Conservation (phyloP, 2,888 invertebrate genomes). For the Falcaria lacertinaria region DNA sequence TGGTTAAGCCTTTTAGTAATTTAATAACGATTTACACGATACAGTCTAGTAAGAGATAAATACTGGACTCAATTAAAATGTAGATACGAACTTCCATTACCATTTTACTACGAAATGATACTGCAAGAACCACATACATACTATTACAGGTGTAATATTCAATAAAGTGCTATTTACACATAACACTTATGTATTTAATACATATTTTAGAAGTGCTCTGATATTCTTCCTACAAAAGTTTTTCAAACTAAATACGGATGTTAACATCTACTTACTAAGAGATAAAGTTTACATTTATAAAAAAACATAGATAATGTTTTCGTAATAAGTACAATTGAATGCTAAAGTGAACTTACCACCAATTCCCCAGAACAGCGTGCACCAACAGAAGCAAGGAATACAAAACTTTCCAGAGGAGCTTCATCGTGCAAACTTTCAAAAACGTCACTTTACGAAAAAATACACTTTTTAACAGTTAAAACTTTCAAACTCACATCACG, state of each 20-base stretch:
- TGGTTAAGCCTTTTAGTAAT: not conserved
- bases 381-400: constrained; percentile 53
- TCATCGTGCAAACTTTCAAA: constrained; percentile 52
- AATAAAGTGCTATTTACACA: too few relatives aligned
- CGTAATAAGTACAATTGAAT: not conserved
- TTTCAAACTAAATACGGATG: too few relatives aligned
- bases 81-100: not conserved
- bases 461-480: constrained; percentile 17
- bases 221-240: too few relatives aligned
- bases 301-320: not conserved
- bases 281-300: too few relatives aligned
- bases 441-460: constrained; percentile 6
- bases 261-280: too few relatives aligned
- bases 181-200: too few relatives aligned
- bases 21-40: not conserved
- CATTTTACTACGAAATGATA: too few relatives aligned
- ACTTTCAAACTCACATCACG: constrained; percentile 11
- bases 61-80: not conserved
- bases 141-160: too few relatives aligned
- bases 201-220: too few relatives aligned
- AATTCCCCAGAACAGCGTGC: constrained; percentile 61
- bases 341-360: constrained; percentile 59
- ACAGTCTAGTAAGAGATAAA: not conserved
- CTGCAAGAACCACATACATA: too few relatives aligned
- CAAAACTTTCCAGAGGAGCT: constrained; percentile 65